Evolutionary conservation across 2,888 invertebrate genomes (phyloP).

Genomic region (Xanthia icteritia): DNA sequence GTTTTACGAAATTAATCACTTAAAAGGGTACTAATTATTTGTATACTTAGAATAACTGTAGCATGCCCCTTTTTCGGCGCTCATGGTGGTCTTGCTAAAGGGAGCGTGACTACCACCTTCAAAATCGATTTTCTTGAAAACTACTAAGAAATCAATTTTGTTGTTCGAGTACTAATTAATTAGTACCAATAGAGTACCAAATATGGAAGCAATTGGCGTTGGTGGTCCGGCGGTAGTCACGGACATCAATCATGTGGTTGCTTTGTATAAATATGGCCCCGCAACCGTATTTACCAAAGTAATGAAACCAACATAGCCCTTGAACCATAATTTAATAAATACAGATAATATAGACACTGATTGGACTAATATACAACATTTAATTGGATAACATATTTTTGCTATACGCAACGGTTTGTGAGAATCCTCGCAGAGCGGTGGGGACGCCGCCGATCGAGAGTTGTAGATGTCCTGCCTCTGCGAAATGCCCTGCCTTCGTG

Average conservation of each 20-base stretch:
- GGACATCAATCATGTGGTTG: neutral
- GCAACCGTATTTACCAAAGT: neutral
- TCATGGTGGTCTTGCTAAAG: no score
- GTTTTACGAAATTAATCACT: no score
- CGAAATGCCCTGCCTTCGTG: conserved; percentile 74
- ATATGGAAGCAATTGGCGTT: no score
- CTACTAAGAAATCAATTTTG: no score
- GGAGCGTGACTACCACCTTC: no score
- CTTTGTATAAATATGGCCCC: neutral
- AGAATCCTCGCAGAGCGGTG: conserved; percentile 80
- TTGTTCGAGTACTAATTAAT: no score
- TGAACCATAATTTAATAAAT: conserved; percentile 65
- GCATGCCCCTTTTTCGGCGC: no score
- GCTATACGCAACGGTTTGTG: conserved; percentile 79
- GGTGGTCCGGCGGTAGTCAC: no score
- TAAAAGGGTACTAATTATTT: no score
- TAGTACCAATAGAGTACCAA: no score
- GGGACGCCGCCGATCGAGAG: conserved; percentile 79
- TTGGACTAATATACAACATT: conserved; percentile 57
- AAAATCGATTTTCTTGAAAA: no score
- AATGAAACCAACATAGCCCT: conserved; percentile 40
- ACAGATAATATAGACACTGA: conserved; percentile 51
- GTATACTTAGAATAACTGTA: no score
- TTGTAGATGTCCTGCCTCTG: conserved; percentile 85
- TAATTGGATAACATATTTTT: conserved; percentile 72